Conservation (phyloP, 2,797 vertebrate species). For the Discoglossus pictus region DNA sequence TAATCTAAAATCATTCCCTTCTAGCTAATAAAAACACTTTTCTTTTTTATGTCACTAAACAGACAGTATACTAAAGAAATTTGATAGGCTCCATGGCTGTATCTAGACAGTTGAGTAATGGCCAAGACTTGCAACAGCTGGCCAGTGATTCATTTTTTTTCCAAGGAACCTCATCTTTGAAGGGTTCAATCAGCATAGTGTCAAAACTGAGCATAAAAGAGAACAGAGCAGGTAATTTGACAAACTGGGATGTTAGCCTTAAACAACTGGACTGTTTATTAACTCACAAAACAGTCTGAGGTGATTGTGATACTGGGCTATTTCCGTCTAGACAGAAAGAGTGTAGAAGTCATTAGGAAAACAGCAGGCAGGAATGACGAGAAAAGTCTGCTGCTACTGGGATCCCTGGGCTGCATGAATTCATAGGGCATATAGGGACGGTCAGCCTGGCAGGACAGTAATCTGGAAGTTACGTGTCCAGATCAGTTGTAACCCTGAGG, state of each 20-base stretch:
- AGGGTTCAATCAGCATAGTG: conserved; percentile 62
- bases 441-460: not conserved
- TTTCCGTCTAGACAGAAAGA: conserved; percentile 76
- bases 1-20: conserved; percentile 47
- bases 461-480: not conserved
- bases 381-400: conserved; percentile 55
- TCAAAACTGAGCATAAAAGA: conserved; percentile 59
- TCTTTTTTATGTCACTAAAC: conserved; percentile 55
- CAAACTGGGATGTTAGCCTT: conserved; percentile 66
- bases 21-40: conserved; percentile 56
- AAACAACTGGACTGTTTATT: conserved; percentile 66
- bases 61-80: conserved; percentile 63
- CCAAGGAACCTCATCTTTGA: conserved; percentile 59
- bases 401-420: conserved; percentile 53
- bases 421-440: conserved; percentile 40
- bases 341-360: conserved; percentile 70
- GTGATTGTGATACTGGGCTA: conserved; percentile 66
- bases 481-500: conserved; percentile 1
- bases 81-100: conserved; percentile 64
- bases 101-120: conserved; percentile 73
- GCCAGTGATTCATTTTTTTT: conserved; percentile 59
- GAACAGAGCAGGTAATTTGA: conserved; percentile 65
- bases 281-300: conserved; percentile 69
- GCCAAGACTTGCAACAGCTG: conserved; percentile 67
- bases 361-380: conserved; percentile 54